Evolutionary conservation across 2,113 vertebrate species (phyloP).

Genomic region (Gallinago paraguaiae): DNA sequence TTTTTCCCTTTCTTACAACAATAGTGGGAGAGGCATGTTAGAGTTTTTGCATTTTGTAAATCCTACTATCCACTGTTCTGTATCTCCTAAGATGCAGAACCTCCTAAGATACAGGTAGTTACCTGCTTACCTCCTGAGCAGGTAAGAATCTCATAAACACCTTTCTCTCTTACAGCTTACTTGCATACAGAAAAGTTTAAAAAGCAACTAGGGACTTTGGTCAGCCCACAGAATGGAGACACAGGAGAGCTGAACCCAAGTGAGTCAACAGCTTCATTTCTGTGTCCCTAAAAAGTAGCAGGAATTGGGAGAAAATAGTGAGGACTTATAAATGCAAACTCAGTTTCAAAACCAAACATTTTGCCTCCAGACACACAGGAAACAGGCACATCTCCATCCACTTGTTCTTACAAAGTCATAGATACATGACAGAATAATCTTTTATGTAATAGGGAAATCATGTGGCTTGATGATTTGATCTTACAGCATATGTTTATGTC

Average conservation of each 20-base stretch:
- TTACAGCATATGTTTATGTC: not conserved
- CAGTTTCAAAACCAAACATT: not conserved
- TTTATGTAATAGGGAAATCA: not conserved
- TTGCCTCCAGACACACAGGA: not conserved
- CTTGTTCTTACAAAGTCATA: not conserved
- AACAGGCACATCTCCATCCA: not conserved
- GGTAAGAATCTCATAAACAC: not conserved
- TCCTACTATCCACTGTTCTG: not conserved
- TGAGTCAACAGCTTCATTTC: not conserved
- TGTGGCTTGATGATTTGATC: not conserved
- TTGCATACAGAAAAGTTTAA: not conserved
- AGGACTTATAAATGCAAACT: not conserved
- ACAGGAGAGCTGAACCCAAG: not conserved
- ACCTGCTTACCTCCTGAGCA: not conserved
- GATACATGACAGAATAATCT: accelerated
- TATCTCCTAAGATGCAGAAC: not conserved
- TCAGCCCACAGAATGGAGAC: not conserved
- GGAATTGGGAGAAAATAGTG: not conserved
- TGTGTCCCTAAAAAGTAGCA: not conserved
- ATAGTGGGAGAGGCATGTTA: not conserved
- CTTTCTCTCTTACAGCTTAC: not conserved
- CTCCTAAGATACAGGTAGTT: not conserved
- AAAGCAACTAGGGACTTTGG: not conserved
- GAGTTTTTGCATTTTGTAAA: not conserved
- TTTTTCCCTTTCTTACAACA: not conserved